Evolutionary conservation across 2,888 invertebrate genomes (phyloP), one percentile per base, ranked within the genome.

Genomic region (Lasioglossum pauxillum): DNA sequence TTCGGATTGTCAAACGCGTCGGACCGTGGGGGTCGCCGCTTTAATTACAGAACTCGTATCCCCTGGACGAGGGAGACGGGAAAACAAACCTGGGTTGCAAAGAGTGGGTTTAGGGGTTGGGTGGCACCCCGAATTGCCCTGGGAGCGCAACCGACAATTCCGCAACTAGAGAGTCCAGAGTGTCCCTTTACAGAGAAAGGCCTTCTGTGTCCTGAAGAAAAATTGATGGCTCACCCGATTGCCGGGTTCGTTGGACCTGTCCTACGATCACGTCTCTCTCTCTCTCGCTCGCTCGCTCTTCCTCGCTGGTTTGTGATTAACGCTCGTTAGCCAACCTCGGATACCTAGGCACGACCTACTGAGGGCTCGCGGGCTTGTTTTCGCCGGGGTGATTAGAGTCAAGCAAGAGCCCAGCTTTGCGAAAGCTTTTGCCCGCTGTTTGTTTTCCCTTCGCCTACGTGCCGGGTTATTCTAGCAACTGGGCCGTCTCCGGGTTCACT

Each of bases 41-140:
- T 88, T 88, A 91, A 91, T 91, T 91, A 91, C 80, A 89, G 89
- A 86, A 86, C 86, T 86, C 78, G 31, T 19, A 76, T 35, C 53
- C 27, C n/a, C 10, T 7, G 31, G 31, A 31, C 67, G 57, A 57
- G 75, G 35, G 60, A 76, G 87, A 81, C 73, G 71, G 89, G 88
- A 85, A 85, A 31, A 88, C 90, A 89, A 89, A 89, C 90, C 85
- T 1, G 60, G 38, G 35, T 67, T 49, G 73, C 14, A 27, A 5
- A 27, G 27, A 27, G 27, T 27, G 14, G 27, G 14, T 60, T 60
- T 60, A 27, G 60, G 53, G 53, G 53, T 53, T 53, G 60, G 27
- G 14, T 14, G 2, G 60, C 31, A 14, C 5, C 27, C 60, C 27
- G 60, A 27, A 60, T 60, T 27, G 60, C 14, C 16, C 27, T 14